These are phyloP conservation scores for Poeciliopsis occidentalis DNA, from an alignment of 2,113 vertebrate species.

Conservation along the genomic window DNA sequence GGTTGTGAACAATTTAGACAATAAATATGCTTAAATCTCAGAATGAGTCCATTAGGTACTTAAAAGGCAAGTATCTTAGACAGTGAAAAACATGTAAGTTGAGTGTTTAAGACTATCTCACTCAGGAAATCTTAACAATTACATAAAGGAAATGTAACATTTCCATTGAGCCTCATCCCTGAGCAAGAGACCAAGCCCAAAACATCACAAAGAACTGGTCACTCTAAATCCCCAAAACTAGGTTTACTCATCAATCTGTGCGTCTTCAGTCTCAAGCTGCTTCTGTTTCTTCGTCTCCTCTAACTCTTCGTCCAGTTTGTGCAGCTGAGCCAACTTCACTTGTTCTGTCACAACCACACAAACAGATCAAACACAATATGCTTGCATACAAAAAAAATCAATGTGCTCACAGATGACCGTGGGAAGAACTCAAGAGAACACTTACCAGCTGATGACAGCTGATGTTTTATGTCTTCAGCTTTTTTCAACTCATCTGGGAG, in stretches of 20 bases:
- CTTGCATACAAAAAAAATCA: background rate
- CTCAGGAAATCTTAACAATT: background rate
- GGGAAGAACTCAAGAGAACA: background rate
- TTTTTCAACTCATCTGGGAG: conserved; percentile 66
- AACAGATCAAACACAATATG: conserved; percentile 2
- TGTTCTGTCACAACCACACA: conserved; percentile 60
- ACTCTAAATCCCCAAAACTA: background rate
- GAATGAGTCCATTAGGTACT: background rate
- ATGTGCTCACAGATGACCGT: background rate
- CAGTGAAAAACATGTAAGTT: background rate
- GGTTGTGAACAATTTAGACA: too few species aligned
- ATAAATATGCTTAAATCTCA: too few species aligned
- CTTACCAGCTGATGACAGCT: conserved; percentile 71
- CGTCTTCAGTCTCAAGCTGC: conserved; percentile 1
- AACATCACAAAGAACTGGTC: background rate
- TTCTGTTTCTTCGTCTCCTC: conserved; percentile 31
- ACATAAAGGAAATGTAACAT: background rate
- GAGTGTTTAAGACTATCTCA: background rate
- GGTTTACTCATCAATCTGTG: conserved; percentile 18
- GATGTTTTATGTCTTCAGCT: conserved; percentile 60
- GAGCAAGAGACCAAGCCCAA: background rate
- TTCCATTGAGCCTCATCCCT: background rate
- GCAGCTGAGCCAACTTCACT: conserved; percentile 66
- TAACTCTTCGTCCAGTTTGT: conserved; percentile 50
- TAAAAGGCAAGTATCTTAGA: background rate